Evolutionary conservation across 1,140 invertebrate genomes (phyloP).

Genomic region (Hetaerina americana): DNA sequence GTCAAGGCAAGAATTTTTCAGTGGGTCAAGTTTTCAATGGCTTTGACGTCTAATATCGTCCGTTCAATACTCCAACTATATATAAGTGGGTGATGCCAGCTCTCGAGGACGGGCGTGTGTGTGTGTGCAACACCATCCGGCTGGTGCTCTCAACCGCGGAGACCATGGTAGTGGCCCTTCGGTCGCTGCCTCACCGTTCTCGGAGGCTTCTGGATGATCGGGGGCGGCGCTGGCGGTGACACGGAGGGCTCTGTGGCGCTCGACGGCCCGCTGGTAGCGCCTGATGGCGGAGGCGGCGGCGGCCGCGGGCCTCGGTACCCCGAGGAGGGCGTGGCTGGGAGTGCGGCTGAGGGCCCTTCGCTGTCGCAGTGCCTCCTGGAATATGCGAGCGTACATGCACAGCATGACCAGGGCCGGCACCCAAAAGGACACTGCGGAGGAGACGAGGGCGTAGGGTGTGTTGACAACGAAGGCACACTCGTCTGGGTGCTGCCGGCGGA

Average conservation of each 20-base stretch:
- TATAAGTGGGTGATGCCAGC: too few species aligned
- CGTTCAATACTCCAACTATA: too few species aligned
- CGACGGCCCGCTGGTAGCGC: not conserved
- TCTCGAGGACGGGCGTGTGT: too few species aligned
- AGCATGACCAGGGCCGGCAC: conserved; percentile 89
- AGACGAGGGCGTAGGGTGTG: conserved; percentile 76
- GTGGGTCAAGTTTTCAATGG: too few species aligned
- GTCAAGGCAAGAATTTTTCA: too few species aligned
- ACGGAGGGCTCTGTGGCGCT: not conserved
- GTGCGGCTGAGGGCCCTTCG: conserved; percentile 69
- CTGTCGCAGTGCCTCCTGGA: conserved; percentile 78
- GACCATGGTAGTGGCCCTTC: too few species aligned
- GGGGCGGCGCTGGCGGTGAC: too few species aligned
- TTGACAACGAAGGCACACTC: conserved; percentile 78
- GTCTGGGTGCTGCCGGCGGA: conserved; percentile 53
- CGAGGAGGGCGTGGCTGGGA: conserved; percentile 66
- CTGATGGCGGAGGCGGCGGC: not conserved
- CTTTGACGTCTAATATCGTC: too few species aligned
- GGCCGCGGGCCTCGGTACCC: conserved; percentile 22
- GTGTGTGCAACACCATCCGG: too few species aligned
- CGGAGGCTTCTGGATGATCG: too few species aligned
- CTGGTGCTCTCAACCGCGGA: too few species aligned
- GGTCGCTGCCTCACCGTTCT: too few species aligned
- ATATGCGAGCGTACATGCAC: conserved; percentile 81
- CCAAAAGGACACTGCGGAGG: conserved; percentile 88